Conservation (phyloP, 2,888 invertebrate species). For the Eretmocerus hayati region DNA sequence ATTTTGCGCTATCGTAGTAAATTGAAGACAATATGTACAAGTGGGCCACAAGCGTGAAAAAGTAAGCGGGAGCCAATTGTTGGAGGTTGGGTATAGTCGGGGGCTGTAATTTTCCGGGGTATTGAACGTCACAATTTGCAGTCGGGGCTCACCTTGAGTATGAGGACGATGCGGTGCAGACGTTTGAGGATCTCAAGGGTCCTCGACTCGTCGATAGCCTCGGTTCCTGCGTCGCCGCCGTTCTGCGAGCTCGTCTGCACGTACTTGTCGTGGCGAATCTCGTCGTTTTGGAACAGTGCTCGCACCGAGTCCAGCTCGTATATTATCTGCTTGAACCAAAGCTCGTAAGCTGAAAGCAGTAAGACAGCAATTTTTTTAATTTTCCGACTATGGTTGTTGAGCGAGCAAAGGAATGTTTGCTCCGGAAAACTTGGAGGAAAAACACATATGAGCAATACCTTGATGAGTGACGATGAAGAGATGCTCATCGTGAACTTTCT, state of each 20-base stretch:
- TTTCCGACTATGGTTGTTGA: too few species aligned
- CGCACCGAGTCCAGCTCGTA: slow-evolving; percentile 93
- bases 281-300: slow-evolving; percentile 59
- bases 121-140: too few species aligned
- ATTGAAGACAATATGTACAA: too few species aligned
- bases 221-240: slow-evolving; percentile 26
- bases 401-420: too few species aligned
- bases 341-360: slow-evolving; percentile 86
- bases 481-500: slow-evolving; percentile 90
- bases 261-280: slow-evolving; percentile 36
- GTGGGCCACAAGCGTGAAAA: too few species aligned
- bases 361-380: too few species aligned
- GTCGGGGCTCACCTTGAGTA: slow-evolving; percentile 76
- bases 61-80: too few species aligned
- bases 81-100: too few species aligned
- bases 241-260: neutral
- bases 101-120: too few species aligned
- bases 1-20: too few species aligned
- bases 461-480: slow-evolving; percentile 96
- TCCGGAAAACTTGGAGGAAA: too few species aligned
- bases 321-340: slow-evolving; percentile 99
- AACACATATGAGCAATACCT: slow-evolving; percentile 62
- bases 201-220: slow-evolving; percentile 80
- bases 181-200: slow-evolving; percentile 89
- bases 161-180: slow-evolving; percentile 84